Conservation (phyloP, 23 tunicate genomes). For the Halocynthia aurantium region DNA sequence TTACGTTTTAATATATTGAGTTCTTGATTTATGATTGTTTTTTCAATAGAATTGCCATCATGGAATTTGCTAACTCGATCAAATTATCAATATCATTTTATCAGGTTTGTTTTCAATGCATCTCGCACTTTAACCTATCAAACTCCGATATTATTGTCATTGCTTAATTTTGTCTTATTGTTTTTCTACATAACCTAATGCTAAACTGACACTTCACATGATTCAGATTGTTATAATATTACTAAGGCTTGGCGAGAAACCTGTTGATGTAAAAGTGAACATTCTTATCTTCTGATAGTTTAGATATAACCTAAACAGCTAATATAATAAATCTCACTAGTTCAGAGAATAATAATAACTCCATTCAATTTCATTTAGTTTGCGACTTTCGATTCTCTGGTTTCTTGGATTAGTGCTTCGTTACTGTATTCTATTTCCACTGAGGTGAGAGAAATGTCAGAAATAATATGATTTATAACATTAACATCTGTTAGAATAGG, state of each 20-base stretch:
- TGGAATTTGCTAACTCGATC: conserved; percentile 87
- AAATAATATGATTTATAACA: neutral
- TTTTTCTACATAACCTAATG: too few species aligned
- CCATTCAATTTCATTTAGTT: conserved; percentile 9
- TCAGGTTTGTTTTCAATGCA: conserved; percentile 37
- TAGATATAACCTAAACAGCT: neutral
- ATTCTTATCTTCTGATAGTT: too few species aligned
- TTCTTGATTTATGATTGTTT: neutral
- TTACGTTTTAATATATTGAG: too few species aligned
- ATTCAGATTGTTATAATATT: too few species aligned
- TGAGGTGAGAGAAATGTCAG: conserved; percentile 33
- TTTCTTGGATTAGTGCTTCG: conserved; percentile 69
- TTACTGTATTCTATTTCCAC: conserved; percentile 67
- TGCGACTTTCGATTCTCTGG: conserved; percentile 77
- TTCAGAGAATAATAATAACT: neutral
- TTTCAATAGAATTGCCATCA: conserved; percentile 69
- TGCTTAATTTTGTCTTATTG: too few species aligned
- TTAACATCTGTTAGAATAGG: too few species aligned
- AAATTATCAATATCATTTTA: conserved; percentile 64
- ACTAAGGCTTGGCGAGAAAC: too few species aligned
- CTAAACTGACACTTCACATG: too few species aligned
- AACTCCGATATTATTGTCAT: too few species aligned
- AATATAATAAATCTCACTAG: neutral
- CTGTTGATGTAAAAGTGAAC: too few species aligned
- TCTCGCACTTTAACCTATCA: neutral